Base-by-base conservation (phyloP, 2,888 invertebrate species). In the Spicauda simplicius region DNA sequence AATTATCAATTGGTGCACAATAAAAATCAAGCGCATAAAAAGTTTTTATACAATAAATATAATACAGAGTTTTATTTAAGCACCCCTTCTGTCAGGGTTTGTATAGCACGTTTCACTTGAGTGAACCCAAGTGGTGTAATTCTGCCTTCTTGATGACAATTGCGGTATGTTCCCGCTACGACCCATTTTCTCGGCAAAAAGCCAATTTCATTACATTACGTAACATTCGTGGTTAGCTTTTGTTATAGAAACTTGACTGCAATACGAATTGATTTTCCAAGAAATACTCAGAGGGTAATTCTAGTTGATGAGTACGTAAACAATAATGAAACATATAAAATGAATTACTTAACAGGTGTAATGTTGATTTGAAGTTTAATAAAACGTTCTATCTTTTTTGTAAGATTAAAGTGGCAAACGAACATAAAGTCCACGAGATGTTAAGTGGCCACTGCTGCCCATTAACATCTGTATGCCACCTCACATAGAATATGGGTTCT, bases 201-300 rank as follows among this genome's bases (percentile, higher is more conserved):
- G 67, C 61, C 67, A 67, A 67, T 57, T 67, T 67, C 67, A 66
- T 66, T 66, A 60, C 55, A 56, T 67, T 67, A 62, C 61, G 61
- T 61, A 61, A 67, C 52, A 19, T 48, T 61, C 41, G 56, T 56
- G 67, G 60, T 48, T 48, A 16, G 60, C 56, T 61, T 60, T 61
- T 67, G 67, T 67, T 67, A 19, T 41, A 55, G 14, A 19, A 52
- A 37, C 52, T 67, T 55, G 41, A 54, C 56, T 61, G 61, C 61
- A 61, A 56, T 52, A 59, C 65, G 54, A 65, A 59, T 53, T 50
- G 37, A 56, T 67, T 54, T 67, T 41, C 55, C 12, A 61, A 56
- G 56, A 61, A 16, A 16, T 48, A 48, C 48, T 48, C 41, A 16
- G 6, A 48, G 14, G n/a, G 14, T 14, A 5, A 5, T 16, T 48